Conservation (phyloP, 2,888 invertebrate species). For the Chironomus tentans region DNA sequence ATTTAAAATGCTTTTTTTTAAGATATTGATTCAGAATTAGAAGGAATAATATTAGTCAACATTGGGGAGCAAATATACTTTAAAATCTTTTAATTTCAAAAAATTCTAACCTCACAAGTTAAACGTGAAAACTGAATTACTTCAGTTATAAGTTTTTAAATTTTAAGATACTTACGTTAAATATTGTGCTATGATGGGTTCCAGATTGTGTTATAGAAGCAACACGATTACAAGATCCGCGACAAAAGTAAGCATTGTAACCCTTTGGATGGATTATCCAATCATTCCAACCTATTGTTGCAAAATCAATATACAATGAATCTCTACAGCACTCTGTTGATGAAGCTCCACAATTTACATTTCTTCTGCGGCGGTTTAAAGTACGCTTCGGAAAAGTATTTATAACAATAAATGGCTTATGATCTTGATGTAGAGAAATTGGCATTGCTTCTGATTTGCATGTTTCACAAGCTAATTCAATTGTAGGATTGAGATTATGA, state of each 20-base stretch:
- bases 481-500: conserved; percentile 55
- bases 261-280: conserved; percentile 78
- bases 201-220: conserved; percentile 58
- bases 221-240: conserved; percentile 66
- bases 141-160: no score
- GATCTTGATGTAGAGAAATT: conserved; percentile 58
- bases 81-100: no score
- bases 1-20: no score
- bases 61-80: no score
- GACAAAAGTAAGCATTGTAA: conserved; percentile 81
- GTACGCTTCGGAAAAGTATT: conserved; percentile 65
- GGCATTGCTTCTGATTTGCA: conserved; percentile 52
- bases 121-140: no score
- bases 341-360: conserved; percentile 59
- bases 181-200: conserved; percentile 60
- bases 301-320: conserved; percentile 71
- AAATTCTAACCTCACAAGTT: no score
- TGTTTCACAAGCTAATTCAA: conserved; percentile 69
- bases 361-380: conserved; percentile 46
- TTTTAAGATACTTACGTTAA: conserved; percentile 53
- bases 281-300: conserved; percentile 78
- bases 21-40: no score
- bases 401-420: conserved; percentile 68
- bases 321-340: conserved; percentile 75
- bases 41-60: no score